Evolutionary conservation across 2,113 vertebrate species (phyloP).

Genomic region (Eulemur rufifrons): DNA sequence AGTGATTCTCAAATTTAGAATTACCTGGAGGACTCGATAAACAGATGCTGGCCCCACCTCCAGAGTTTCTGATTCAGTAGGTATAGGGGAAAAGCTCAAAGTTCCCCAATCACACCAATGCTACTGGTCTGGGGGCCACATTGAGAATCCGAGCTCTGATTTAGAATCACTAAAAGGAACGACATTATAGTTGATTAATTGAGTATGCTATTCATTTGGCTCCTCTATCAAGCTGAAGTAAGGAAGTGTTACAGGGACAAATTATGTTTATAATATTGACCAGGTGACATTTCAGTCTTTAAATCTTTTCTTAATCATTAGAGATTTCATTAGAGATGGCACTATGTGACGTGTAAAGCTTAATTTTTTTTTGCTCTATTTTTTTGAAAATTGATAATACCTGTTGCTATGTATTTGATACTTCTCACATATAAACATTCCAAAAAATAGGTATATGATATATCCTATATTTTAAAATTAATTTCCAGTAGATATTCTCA

Average conservation of each 20-base stretch:
- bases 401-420: not conserved
- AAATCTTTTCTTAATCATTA: constrained; percentile 14
- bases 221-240: not conserved
- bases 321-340: not conserved
- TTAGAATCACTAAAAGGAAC: not conserved
- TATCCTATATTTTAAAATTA: constrained; percentile 21
- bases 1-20: not conserved
- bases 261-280: not conserved
- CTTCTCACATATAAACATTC: not conserved
- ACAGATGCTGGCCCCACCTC: not conserved
- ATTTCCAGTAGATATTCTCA: constrained; percentile 10
- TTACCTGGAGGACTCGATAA: not conserved
- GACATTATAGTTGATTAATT: not conserved
- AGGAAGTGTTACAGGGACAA: not conserved
- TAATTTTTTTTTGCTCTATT: not conserved
- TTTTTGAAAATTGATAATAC: constrained; percentile 15
- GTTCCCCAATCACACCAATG: not conserved
- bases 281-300: not conserved
- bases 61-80: not conserved
- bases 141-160: not conserved
- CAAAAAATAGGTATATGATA: not conserved
- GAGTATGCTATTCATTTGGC: not conserved
- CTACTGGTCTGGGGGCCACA: not conserved
- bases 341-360: not conserved
- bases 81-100: not conserved